phyloP scores from a whole-genome alignment of 2,797 vertebrate species.

The Notamacropus eugenii region DNA sequence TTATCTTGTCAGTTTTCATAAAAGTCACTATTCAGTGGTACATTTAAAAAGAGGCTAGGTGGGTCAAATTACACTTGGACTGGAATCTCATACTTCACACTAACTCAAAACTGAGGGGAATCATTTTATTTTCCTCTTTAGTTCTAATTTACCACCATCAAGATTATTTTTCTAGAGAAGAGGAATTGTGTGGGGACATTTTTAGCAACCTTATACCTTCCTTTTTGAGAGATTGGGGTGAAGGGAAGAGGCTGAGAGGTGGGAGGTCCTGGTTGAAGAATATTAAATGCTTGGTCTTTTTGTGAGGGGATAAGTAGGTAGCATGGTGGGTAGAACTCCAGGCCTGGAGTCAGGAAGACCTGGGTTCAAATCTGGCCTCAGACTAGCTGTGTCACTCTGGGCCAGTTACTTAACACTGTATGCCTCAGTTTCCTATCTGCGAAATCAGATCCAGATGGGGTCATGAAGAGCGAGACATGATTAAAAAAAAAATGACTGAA shows the following conservation, averaged over 20 bases:
- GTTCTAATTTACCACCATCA: neutral
- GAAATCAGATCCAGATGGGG: neutral
- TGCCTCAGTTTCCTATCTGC: neutral
- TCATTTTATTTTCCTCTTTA: neutral
- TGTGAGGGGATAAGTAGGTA: neutral
- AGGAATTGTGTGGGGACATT: neutral
- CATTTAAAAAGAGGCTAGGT: neutral
- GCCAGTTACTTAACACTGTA: neutral
- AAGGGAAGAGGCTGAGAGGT: neutral
- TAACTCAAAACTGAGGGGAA: neutral
- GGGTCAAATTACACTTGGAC: fast-evolving
- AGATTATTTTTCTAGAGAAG: neutral
- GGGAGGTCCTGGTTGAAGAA: neutral
- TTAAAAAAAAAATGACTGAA: neutral
- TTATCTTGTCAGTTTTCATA: neutral
- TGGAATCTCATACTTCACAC: neutral
- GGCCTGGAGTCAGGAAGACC: neutral
- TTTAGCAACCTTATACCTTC: neutral
- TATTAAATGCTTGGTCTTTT: neutral
- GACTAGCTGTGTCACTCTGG: neutral
- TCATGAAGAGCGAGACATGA: neutral
- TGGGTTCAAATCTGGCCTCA: neutral
- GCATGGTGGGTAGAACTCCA: neutral
- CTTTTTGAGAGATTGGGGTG: neutral
- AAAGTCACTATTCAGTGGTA: neutral